A percentile compares a stretch with the other conserved stretches of the same genome.
phyloP scores from a whole-genome alignment of 2,888 invertebrate species.

The Alentia gelatinosa region DNA sequence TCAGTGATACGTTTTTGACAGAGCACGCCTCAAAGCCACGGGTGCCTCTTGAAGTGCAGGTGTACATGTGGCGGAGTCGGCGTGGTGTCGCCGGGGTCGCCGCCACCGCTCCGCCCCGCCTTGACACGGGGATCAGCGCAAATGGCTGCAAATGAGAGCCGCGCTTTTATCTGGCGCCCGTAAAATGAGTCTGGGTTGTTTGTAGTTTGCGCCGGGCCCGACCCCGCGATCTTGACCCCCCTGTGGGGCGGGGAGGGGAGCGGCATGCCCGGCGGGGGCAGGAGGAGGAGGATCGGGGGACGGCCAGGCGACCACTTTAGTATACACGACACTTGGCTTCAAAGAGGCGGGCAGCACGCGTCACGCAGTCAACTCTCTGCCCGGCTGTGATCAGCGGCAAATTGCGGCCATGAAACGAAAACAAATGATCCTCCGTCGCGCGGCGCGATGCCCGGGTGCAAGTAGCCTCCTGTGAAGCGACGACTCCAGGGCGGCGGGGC shows the following conservation, averaged over 20 bases:
- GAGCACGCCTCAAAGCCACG: background rate
- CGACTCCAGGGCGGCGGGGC: background rate
- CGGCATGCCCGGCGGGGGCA: background rate
- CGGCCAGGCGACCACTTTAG: background rate
- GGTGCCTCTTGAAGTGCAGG: constrained; percentile 1
- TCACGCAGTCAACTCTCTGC: background rate
- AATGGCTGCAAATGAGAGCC: constrained; percentile 50
- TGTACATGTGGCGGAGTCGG: constrained; percentile 18
- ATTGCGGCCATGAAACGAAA: constrained; percentile 35
- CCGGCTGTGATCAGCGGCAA: background rate
- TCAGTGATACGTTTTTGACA: constrained; percentile 45
- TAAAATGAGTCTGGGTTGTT: constrained; percentile 35
- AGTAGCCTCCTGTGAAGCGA: background rate
- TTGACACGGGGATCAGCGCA: constrained; percentile 44
- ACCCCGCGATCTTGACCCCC: constrained; percentile 50
- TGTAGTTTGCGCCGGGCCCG: constrained; percentile 19
- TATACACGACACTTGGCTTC: constrained; percentile 48
- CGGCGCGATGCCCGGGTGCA: background rate
- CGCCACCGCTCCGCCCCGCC: background rate
- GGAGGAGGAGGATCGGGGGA: background rate
- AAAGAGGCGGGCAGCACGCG: background rate
- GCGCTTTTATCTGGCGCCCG: constrained; percentile 14
- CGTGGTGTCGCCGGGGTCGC: background rate
- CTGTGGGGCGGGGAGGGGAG: background rate
- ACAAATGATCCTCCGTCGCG: background rate